Evolutionary conservation across 2,888 invertebrate genomes (phyloP).

Genomic region (Seira musarum): DNA sequence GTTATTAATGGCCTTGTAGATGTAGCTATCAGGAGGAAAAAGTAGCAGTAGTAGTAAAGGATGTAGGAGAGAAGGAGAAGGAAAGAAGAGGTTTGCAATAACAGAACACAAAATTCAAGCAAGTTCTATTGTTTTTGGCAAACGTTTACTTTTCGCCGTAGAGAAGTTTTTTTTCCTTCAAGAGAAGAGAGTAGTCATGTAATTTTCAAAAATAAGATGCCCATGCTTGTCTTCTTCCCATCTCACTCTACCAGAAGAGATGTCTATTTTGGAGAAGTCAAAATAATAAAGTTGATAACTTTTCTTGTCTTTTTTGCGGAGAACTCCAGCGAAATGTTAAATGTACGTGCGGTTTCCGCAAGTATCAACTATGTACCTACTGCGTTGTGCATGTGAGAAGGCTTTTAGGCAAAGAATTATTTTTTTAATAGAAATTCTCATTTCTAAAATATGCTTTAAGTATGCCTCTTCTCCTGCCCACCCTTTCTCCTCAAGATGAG

Average conservation of each 20-base stretch:
- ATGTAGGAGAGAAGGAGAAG: neutral
- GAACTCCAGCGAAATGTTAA: conserved; percentile 31
- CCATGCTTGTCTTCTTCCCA: neutral
- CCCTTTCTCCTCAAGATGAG: too few relatives aligned
- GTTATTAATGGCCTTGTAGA: conserved; percentile 46
- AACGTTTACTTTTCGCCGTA: neutral
- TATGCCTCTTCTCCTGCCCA: too few relatives aligned
- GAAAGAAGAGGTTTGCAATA: conserved; percentile 10
- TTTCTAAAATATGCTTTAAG: neutral
- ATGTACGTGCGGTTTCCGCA: conserved; percentile 30
- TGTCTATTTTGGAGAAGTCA: conserved; percentile 10
- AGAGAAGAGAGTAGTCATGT: neutral
- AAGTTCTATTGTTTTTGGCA: conserved; percentile 52
- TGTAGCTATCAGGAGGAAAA: conserved; percentile 9
- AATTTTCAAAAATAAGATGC: neutral
- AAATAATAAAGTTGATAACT: neutral
- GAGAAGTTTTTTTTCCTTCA: neutral
- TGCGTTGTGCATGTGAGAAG: too few relatives aligned
- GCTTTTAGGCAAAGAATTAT: too few relatives aligned
- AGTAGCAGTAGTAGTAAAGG: neutral
- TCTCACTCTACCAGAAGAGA: neutral
- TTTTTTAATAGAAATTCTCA: neutral
- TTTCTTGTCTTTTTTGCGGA: neutral
- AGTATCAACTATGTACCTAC: too few relatives aligned
- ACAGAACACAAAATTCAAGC: conserved; percentile 14